Evolutionary conservation across 2,113 vertebrate genomes (phyloP), one percentile per base, ranked within the genome.

Genomic region (Oplegnathus fasciatus): DNA sequence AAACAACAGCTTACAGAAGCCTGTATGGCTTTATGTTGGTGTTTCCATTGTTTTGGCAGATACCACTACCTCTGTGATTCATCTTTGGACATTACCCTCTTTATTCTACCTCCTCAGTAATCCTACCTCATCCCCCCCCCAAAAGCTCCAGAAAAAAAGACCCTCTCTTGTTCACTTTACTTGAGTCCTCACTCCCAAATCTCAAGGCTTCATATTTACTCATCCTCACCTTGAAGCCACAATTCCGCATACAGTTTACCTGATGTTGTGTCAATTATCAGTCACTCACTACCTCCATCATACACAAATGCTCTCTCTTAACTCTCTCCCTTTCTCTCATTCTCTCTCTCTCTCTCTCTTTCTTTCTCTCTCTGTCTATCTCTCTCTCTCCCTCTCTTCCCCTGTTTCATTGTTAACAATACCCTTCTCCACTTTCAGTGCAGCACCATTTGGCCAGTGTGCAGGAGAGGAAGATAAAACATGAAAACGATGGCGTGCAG

Each of bases 391-490:
- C 83, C 61, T 18, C 61, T 69, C 72, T 85, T 40, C 6, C 66
- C 18, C 81, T 90, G 1, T 90, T 77, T 89, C 87, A 92, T 80
- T 93, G 88, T 93, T 95, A 95, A 96, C 91, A 92, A 92, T 95
- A 89, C 90, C 89, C 94, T 95, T 95, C 91, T 96, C 91, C 92
- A 92, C 93, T 95, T 95, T 89, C 95, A 95, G 95, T 96, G 93
- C 95, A 95, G 94, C 95, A 96, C 94, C 95, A 96, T 94, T 95
- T 96, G 95, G 94, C 95, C 88, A 95, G 92, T 94, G 94, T 95
- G 94, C 95, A 96, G 93, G 95, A 96, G 94, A 95, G 95, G 95
- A 96, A 96, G 95, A 96, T 96, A 93, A 96, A 96, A 94, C 95
- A 96, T 93, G 95, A 96, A 91, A 95, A 94, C 71, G 95, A 96